These are phyloP conservation scores for Anoncus sp. DNA, from an alignment of 2,888 invertebrate species.

Conservation along the genomic window DNA sequence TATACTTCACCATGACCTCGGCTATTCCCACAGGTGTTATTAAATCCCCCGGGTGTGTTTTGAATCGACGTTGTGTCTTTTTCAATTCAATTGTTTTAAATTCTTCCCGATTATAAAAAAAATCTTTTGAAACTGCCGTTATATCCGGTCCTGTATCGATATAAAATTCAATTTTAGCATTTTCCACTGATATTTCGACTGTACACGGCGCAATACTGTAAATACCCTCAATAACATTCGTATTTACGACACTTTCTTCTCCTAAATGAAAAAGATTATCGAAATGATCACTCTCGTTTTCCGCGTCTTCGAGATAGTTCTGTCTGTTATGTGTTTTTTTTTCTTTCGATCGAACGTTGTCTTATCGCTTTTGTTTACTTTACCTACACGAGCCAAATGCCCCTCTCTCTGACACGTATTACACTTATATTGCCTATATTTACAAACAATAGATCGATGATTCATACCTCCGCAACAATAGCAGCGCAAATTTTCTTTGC, in stretches of 20 bases:
- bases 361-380: neutral
- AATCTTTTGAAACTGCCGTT: slow-evolving; percentile 28
- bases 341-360: too few relatives aligned
- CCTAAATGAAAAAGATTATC: slow-evolving; percentile 28
- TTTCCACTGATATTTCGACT: neutral
- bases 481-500: neutral
- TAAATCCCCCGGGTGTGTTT: slow-evolving; percentile 18
- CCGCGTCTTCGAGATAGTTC: neutral
- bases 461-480: slow-evolving; percentile 40
- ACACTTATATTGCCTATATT: slow-evolving; percentile 8
- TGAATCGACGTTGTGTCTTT: slow-evolving; percentile 20
- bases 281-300: neutral
- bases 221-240: neutral
- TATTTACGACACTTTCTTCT: too few relatives aligned
- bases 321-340: neutral
- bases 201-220: slow-evolving; percentile 9
- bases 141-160: slow-evolving; percentile 18
- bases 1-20: slow-evolving; percentile 41
- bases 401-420: slow-evolving; percentile 25
- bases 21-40: slow-evolving; percentile 21
- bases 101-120: neutral
- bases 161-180: slow-evolving; percentile 1
- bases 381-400: slow-evolving; percentile 17
- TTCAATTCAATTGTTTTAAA: neutral
- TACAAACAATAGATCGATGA: slow-evolving; percentile 22